Evolutionary conservation across 2,888 invertebrate genomes (phyloP).

Genomic region (Bruchidius siliquastri): DNA sequence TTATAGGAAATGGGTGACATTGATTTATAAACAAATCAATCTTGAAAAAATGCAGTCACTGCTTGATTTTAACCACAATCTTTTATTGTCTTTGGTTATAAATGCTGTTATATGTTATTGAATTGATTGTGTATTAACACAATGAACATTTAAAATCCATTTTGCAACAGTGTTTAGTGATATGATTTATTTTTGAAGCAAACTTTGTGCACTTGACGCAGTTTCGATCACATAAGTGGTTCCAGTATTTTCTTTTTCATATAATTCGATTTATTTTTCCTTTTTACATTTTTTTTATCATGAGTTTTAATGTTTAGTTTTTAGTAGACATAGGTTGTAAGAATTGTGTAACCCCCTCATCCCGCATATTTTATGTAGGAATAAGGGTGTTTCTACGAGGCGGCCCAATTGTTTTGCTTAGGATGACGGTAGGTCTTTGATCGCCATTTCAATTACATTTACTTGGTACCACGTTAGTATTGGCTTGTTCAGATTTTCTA

Average conservation of each 20-base stretch:
- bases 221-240: conserved; percentile 17
- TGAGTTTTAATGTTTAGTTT: conserved; percentile 21
- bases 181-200: background rate
- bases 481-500: too few species aligned
- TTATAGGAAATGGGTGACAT: too few species aligned
- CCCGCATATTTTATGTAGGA: background rate
- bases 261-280: conserved; percentile 21
- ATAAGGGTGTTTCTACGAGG: background rate
- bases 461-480: too few species aligned
- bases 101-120: background rate
- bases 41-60: background rate
- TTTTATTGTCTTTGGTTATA: background rate
- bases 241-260: conserved; percentile 42
- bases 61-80: background rate
- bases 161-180: background rate
- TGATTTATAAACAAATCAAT: too few species aligned
- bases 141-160: background rate
- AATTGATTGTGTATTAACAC: background rate
- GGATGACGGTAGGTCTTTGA: background rate
- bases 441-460: background rate
- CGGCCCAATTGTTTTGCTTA: background rate
- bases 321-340: conserved; percentile 9
- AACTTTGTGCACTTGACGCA: background rate
- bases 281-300: conserved; percentile 25
- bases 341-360: background rate